phyloP scores from a whole-genome alignment of 2,888 invertebrate species.

The Plebejus melissa region DNA sequence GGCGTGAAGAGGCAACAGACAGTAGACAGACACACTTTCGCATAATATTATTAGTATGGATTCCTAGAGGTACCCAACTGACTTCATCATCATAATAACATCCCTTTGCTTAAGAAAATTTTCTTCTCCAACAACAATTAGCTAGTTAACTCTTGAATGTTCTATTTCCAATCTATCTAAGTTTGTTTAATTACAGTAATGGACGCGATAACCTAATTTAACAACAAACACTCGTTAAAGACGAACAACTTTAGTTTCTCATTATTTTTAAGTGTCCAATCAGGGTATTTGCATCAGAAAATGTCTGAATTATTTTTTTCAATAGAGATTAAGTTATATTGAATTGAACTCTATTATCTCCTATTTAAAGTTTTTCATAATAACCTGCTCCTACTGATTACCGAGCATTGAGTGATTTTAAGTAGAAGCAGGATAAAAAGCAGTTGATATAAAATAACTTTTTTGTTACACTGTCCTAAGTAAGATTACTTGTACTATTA shows the following conservation, averaged over 20 bases:
- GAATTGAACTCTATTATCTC: neutral
- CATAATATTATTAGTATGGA: no score
- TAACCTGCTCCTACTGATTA: no score
- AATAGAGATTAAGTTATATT: neutral
- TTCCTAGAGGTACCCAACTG: neutral
- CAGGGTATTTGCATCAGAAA: conserved; percentile 8
- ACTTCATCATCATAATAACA: neutral
- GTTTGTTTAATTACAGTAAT: conserved; percentile 57
- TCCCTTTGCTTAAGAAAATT: neutral
- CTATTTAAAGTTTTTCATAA: neutral
- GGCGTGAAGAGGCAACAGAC: no score
- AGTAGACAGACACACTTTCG: no score
- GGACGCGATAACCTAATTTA: conserved; percentile 58
- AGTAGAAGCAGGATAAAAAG: no score
- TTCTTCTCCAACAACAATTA: conserved; percentile 9
- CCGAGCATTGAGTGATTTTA: no score
- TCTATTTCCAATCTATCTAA: conserved; percentile 39
- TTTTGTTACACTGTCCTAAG: no score
- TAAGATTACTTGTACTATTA: no score
- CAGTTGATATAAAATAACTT: no score
- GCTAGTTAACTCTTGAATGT: conserved; percentile 35
- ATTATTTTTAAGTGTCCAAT: conserved; percentile 21
- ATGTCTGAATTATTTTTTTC: neutral
- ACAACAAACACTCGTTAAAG: conserved; percentile 44
- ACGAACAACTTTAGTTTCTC: conserved; percentile 29